A percentile compares a stretch with the other conserved stretches of the same genome.
These are phyloP conservation scores for Vespertilio murinus DNA, from an alignment of 2,797 vertebrate genomes.

Conservation along the genomic window DNA sequence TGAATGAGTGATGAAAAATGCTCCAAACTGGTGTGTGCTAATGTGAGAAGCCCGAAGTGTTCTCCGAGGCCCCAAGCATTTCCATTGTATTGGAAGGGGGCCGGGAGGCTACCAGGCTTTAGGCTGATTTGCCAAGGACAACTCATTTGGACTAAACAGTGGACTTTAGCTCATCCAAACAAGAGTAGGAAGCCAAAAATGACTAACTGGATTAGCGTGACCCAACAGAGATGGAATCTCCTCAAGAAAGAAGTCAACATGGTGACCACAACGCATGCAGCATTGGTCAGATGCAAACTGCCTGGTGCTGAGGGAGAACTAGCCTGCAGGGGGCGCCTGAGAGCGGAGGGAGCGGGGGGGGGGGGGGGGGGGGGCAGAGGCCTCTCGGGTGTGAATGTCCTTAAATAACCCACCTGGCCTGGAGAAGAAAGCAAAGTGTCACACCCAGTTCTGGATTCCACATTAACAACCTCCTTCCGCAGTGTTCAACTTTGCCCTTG, in stretches of 20 bases:
- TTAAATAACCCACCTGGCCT: constrained; percentile 84
- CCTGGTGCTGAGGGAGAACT: background rate
- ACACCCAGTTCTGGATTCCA: constrained; percentile 88
- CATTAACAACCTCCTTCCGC: constrained; percentile 87
- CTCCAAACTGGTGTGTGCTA: background rate
- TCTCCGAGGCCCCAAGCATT: background rate
- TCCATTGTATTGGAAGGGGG: background rate
- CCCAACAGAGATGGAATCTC: background rate
- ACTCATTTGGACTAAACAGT: background rate
- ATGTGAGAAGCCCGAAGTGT: background rate
- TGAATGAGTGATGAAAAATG: background rate
- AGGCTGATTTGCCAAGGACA: constrained; percentile 7
- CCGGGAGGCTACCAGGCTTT: background rate
- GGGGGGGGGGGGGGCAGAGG: background rate
- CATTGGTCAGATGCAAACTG: too few relatives aligned
- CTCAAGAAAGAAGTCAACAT: background rate
- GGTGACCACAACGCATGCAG: background rate
- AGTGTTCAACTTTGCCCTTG: constrained; percentile 86
- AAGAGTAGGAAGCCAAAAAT: constrained; percentile 55
- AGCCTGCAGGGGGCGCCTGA: background rate
- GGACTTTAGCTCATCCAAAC: constrained; percentile 16
- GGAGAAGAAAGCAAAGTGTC: constrained; percentile 83
- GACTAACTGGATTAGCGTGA: background rate
- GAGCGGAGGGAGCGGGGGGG: background rate
- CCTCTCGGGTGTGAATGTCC: constrained; percentile 80